Evolutionary conservation across 2,797 vertebrate species (phyloP), one percentile per base, ranked within the genome.

Genomic region (Alectoris magna): DNA sequence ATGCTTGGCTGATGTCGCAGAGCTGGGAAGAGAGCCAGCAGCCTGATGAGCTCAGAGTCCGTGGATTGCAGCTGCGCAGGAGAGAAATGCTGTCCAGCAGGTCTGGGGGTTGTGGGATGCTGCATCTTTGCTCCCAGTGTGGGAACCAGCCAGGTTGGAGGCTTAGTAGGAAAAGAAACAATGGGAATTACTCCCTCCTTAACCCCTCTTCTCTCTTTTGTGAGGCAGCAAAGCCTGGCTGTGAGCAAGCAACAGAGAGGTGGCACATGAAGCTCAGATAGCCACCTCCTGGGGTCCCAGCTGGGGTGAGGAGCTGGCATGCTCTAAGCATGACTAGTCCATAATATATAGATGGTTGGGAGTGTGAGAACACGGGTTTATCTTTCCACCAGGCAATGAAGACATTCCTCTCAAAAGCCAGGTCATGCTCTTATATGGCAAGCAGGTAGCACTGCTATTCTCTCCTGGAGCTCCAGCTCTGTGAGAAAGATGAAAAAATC

Each of bases 11-110:
- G 24, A 74, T 95, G 94, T 91, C 55, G 64, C 91, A 95, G 94
- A 87, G 91, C 94, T 90, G 93, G 95, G 96, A 88, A 84, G 68
- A 26, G 44, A 91, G 95, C 93, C 95, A 95, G 91, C 68, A 95
- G 85, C 64, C 26, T 2, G 19, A 58, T 84, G 89, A 95, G 92
- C 85, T 96, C 89, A 90, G 85, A 3, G 1, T 77, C 62, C 21
- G 29, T 9, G n/a, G 0, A 0, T 70, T 0, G 0, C 59, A 75
- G 84, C 76, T 44, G 67, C 0, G 1, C 2, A 0, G 74, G 34
- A 77, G 49, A 78, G 31, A 84, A 93, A 90, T 17, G 53, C 36
- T 0, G 14, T 26, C 86, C 4, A 0, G 84, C 72, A 55, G 60
- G 39, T 71, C 80, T 3, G 7, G 63, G 62, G 38, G 59, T n/a